phyloP scores from a whole-genome alignment of 2,113 vertebrate species.

The Eclectus roratus region DNA sequence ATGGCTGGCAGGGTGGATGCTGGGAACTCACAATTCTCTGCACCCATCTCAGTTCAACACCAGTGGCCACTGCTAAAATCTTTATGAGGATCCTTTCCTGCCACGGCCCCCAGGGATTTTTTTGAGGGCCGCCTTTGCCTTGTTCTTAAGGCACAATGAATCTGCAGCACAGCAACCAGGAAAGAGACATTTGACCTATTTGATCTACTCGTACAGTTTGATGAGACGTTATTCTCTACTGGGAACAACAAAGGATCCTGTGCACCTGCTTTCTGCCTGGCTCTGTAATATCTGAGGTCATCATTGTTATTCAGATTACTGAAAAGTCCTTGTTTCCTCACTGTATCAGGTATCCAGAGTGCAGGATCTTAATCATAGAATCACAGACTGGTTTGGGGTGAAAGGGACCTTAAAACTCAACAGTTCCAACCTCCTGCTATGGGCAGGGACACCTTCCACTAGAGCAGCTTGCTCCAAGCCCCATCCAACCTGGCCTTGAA shows the following conservation, averaged over 20 bases:
- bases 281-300: background rate
- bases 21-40: background rate
- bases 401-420: background rate
- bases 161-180: background rate
- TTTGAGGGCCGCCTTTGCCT: background rate
- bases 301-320: rapidly evolving
- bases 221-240: background rate
- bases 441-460: background rate
- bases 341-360: background rate
- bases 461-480: background rate
- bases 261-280: background rate
- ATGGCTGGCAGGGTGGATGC: background rate
- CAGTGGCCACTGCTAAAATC: background rate
- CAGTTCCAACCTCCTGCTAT: background rate
- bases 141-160: background rate
- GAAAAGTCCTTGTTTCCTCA: background rate
- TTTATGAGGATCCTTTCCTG: background rate
- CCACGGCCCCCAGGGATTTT: background rate
- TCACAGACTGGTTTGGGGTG: background rate
- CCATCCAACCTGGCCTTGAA: background rate
- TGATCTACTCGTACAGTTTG: background rate
- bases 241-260: background rate
- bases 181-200: background rate
- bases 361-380: background rate
- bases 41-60: background rate